phyloP scores from a whole-genome alignment of 1,140 invertebrate species.

The Aphelinus atriplicis region DNA sequence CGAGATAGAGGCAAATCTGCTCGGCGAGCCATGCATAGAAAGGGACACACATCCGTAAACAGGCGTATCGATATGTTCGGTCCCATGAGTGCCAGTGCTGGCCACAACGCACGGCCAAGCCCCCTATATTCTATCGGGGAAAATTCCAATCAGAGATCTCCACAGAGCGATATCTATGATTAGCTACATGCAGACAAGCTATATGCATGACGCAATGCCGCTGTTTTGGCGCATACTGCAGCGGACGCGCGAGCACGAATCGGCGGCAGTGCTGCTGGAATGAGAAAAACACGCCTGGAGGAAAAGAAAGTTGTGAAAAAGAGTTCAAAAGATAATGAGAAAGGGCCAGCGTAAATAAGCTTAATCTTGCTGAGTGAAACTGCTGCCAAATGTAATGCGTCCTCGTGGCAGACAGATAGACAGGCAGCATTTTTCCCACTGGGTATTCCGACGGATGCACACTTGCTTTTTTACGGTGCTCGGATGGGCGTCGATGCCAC shows the following conservation, averaged over 20 bases:
- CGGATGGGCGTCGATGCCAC: too few species aligned
- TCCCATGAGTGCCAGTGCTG: background rate
- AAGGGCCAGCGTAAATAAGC: constrained; percentile 54
- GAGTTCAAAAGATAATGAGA: background rate
- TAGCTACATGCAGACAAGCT: constrained; percentile 33
- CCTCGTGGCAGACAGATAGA: constrained; percentile 47
- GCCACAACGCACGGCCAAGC: background rate
- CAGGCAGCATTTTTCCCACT: constrained; percentile 48
- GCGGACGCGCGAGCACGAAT: background rate
- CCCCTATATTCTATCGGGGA: constrained; percentile 7
- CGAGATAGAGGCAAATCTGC: background rate
- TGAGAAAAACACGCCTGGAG: background rate
- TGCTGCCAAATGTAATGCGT: constrained; percentile 46
- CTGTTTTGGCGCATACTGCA: background rate
- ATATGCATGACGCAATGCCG: background rate
- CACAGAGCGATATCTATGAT: constrained; percentile 42
- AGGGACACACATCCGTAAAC: background rate
- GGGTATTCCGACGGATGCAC: too few species aligned
- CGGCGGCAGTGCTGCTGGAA: too few species aligned
- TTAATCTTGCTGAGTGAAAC: constrained; percentile 62
- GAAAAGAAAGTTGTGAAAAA: background rate
- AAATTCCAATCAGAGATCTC: constrained; percentile 36
- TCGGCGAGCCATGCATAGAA: background rate
- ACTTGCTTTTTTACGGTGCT: too few species aligned
- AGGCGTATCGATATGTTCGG: constrained; percentile 13